phyloP scores from a whole-genome alignment of 2,888 invertebrate genomes.

The Celastrina argiolus region DNA sequence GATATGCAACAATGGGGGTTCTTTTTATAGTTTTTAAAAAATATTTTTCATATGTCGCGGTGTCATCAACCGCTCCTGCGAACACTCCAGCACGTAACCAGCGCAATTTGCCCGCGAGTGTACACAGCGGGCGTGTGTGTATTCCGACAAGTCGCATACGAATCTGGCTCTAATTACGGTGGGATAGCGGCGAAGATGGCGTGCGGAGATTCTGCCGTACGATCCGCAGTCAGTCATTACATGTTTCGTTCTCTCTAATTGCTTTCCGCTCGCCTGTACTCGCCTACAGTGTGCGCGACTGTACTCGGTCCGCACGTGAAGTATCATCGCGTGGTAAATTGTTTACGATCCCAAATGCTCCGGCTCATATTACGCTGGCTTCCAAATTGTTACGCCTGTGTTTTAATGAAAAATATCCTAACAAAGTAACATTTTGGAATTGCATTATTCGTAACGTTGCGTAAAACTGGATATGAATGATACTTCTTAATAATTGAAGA shows the following conservation, averaged over 20 bases:
- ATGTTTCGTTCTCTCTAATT: slow-evolving; percentile 57
- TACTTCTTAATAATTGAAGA: too few relatives aligned
- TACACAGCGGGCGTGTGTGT: not conserved
- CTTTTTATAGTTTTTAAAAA: slow-evolving; percentile 14
- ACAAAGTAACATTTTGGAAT: not conserved
- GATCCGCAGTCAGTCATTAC: slow-evolving; percentile 51
- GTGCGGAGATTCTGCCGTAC: slow-evolving; percentile 9
- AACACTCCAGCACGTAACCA: slow-evolving; percentile 32
- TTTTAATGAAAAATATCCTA: too few relatives aligned
- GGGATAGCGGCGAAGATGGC: slow-evolving; percentile 21
- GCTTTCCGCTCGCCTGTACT: slow-evolving; percentile 45
- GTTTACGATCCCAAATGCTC: slow-evolving; percentile 33
- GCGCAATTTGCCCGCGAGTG: slow-evolving; percentile 29
- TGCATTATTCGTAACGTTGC: too few relatives aligned
- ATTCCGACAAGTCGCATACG: not conserved
- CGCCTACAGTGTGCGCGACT: slow-evolving; percentile 31
- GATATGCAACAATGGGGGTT: slow-evolving; percentile 20
- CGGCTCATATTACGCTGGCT: slow-evolving; percentile 16
- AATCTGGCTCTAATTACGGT: slow-evolving; percentile 1
- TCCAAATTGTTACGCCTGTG: too few relatives aligned
- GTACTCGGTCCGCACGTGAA: slow-evolving; percentile 23
- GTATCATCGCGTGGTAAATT: slow-evolving; percentile 32
- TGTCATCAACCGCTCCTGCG: slow-evolving; percentile 29
- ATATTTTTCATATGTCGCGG: slow-evolving; percentile 6
- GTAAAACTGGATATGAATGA: too few relatives aligned